A percentile compares a stretch with the other conserved stretches of the same genome.
These are phyloP conservation scores for Monomorium pharaonis DNA, from an alignment of 1,140 invertebrate species.

Conservation along the genomic window DNA sequence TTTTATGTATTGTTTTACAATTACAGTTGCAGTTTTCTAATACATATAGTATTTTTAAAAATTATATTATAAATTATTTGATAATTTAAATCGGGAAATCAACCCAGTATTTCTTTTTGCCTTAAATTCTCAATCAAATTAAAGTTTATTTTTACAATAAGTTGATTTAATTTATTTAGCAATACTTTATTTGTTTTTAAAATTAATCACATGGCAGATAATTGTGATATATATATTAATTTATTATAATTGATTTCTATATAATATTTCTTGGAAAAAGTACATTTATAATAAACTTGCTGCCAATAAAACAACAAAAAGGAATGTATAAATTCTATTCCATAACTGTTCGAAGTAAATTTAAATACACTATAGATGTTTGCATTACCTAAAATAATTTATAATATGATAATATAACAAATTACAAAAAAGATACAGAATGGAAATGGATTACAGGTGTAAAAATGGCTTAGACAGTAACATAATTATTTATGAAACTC, in stretches of 20 bases:
- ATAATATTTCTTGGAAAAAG: constrained; percentile 21
- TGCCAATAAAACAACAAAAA: neutral
- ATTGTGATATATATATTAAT: neutral
- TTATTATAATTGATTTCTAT: constrained; percentile 24
- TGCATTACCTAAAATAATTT: constrained; percentile 62
- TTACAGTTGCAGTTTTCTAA: neutral
- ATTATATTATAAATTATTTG: too few species aligned
- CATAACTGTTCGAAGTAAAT: constrained; percentile 61
- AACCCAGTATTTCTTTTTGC: too few species aligned
- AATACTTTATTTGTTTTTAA: neutral
- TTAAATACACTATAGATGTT: constrained; percentile 62
- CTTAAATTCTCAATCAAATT: neutral
- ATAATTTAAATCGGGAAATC: too few species aligned
- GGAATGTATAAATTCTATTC: constrained; percentile 10
- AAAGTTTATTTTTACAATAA: neutral
- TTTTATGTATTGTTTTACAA: neutral
- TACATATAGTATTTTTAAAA: too few species aligned
- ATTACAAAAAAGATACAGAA: neutral
- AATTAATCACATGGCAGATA: too few species aligned
- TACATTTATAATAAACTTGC: constrained; percentile 10
- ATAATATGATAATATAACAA: neutral
- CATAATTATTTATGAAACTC: constrained; percentile 8
- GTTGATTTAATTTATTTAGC: neutral
- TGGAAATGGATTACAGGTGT: neutral
- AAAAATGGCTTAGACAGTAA: neutral